Base-by-base conservation (phyloP, 1,140 invertebrate genomes). In the Papilio aristodemus region DNA sequence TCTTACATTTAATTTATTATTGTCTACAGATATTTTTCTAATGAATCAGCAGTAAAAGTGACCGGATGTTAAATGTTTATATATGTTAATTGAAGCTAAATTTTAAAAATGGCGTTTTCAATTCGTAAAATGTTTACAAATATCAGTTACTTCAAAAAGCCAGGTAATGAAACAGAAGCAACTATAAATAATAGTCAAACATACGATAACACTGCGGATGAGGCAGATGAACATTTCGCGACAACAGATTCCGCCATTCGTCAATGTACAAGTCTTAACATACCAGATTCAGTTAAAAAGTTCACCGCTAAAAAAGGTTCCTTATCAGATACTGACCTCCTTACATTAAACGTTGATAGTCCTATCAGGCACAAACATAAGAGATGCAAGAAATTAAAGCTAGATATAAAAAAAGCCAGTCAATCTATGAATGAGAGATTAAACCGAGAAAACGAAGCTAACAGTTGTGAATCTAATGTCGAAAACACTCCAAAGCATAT, bases 401-500 rank as follows among this genome's bases (percentile, higher is more conserved):
- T 91, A n/a, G 85, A 91, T 38, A 82, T 91, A 0, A 76, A 89
- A 63, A 86, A 87, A 73, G 86, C 85, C 2, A 89, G 80, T 22
- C 79, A 78, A 69, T 85, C 83, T 0, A 79, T 82, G 75, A 69
- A 19, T 13, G 77, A 78, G n/a, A 67, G 13, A 8, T 7, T 71
- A 17, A 69, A 78, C 36, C 69, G 74, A 17, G 25, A 77, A 22
- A 70, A 41, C 25, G 43, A 58, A 22, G 59, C 67, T 27, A 71
- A 79, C 22, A 73, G 70, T n/a, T 54, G 67, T 1, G 66, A 46
- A 39, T 73, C 73, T 0, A 79, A 85, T 71, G 71, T 81, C 6
- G 89, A 90, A 69, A 91, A 91, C 39, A 91, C 89, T 19, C 89
- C 89, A 0, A 90, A 85, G 76, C 84, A 90, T 63, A 73, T 87